Base-by-base conservation (phyloP, 2,113 vertebrate genomes). In the Campylomormyrus tamandua region DNA sequence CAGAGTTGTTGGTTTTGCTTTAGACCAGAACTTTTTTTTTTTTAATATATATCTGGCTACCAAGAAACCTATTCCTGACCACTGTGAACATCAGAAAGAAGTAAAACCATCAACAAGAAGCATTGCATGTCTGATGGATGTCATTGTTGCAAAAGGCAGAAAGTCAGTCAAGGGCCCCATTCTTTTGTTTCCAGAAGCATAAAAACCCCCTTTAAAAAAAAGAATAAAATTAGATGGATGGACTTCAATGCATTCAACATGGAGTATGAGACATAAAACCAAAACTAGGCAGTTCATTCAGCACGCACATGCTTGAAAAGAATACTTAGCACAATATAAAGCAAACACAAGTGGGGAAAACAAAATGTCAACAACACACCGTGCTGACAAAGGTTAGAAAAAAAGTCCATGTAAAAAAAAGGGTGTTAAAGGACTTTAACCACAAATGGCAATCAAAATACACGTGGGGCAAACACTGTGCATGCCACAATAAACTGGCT, bases 201-300 rank as follows among this genome's bases (percentile, higher is more conserved):
- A 62, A 84, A 91, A 90, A 91, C 89, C 83, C 87, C 80, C 83
- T 50, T 77, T 91, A 93, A 91, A 58, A 90, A 91, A 86, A 87
- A 90, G 90, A 66, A 92, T 52, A 92, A 88, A 85, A 88, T 77
- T 84, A 58, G 27, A 84, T 90, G 94, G 89, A 93, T 90, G 90
- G 56, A 90, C 17, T 49, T 93, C 89, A 90, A 90, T 80, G 89
- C 66, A 90, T 92, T 94, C 87, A 93, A 92, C 89, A 91, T 42
- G 35, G 88, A 88, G 89, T 88, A 85, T 17, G 86, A 90, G 92
- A 91, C 91, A 92, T 87, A 92, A 90, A 95, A 92, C 83, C 93
- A 94, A 93, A 95, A 96, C 96, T 95, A 96, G 95, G 92, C 97
- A 97, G 97, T 96, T 97, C 96, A 96, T 97, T 94, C 96, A 97